A percentile compares a stretch with the other conserved stretches of the same genome.
These are phyloP conservation scores for Microtus ochrogaster DNA, from an alignment of 2,113 vertebrate genomes.

Conservation along the genomic window DNA sequence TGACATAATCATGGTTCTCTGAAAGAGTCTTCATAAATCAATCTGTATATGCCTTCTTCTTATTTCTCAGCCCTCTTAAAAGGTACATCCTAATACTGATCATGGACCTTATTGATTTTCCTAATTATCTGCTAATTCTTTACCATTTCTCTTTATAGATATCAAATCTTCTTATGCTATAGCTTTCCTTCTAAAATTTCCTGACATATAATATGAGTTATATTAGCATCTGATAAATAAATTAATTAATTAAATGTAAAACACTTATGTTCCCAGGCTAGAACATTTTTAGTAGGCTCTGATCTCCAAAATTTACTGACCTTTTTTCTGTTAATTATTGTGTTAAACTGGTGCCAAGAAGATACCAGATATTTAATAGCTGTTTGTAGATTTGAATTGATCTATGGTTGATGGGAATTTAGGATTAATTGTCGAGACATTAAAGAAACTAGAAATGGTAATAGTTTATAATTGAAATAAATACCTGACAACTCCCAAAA, in stretches of 20 bases:
- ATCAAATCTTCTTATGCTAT: neutral
- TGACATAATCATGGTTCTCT: neutral
- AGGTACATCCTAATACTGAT: neutral
- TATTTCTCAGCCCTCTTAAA: neutral
- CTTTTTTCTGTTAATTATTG: neutral
- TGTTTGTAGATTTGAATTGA: neutral
- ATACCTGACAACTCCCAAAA: neutral
- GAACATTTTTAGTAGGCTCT: neutral
- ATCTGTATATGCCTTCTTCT: neutral
- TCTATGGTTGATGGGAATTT: neutral
- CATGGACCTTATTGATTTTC: neutral
- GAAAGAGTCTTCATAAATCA: rapidly evolving
- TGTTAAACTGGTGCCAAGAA: neutral
- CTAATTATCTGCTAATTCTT: neutral
- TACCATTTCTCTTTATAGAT: neutral
- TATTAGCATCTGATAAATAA: neutral
- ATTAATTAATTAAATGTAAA: neutral
- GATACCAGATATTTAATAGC: neutral
- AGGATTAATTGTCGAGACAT: neutral
- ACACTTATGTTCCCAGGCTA: rapidly evolving
- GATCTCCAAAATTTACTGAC: neutral
- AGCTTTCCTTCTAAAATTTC: no score
- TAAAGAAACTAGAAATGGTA: neutral
- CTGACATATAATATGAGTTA: neutral
- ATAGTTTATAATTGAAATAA: neutral